Conservation (phyloP, 2,113 vertebrate genomes). For the Pterocles burchelli region DNA sequence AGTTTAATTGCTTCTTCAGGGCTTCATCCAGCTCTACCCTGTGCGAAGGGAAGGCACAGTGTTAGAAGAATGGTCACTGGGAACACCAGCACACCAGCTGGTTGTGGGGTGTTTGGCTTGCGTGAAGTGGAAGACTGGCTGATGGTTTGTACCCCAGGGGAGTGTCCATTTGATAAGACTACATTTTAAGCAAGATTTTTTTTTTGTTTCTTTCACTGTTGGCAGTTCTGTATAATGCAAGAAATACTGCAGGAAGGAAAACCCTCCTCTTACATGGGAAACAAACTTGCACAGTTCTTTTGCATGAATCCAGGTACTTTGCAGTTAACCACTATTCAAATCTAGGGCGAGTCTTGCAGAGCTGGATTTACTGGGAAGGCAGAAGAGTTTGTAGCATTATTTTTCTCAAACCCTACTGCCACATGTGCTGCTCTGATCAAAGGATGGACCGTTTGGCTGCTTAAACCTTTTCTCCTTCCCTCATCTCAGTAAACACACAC, state of each 20-base stretch:
- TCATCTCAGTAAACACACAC: background rate
- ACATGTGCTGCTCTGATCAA: background rate
- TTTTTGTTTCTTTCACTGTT: background rate
- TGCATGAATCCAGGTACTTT: background rate
- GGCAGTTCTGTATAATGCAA: background rate
- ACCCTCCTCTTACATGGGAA: background rate
- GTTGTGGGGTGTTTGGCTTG: background rate
- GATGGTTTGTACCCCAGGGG: background rate
- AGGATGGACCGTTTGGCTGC: background rate
- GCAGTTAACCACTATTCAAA: background rate
- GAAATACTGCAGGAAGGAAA: background rate
- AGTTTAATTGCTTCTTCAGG: background rate
- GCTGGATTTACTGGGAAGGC: background rate
- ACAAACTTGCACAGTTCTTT: background rate
- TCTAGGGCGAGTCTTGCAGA: rapidly evolving
- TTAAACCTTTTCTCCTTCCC: background rate
- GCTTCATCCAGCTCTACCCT: background rate
- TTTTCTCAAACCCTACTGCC: background rate
- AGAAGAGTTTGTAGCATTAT: background rate
- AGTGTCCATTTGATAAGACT: background rate
- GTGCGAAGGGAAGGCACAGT: background rate
- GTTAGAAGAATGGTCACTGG: background rate
- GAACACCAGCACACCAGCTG: rapidly evolving
- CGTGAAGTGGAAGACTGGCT: background rate
- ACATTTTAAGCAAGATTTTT: background rate